A percentile compares a stretch with the other conserved stretches of the same genome.
Conservation (phyloP, 1,140 invertebrate species). For the Drosophila pruinosa region DNA sequence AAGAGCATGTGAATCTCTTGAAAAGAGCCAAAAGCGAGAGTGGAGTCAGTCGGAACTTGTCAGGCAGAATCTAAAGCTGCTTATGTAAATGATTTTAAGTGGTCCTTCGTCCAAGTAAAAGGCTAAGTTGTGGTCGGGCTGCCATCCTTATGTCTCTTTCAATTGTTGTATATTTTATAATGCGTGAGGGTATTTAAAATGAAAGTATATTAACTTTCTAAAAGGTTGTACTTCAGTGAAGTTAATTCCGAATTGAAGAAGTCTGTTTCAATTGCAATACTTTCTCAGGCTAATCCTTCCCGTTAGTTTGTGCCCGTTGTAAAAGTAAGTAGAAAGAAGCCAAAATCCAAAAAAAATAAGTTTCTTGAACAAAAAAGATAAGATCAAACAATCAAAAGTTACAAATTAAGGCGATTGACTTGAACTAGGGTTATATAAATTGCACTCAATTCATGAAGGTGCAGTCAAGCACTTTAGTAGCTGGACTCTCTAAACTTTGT, state of each 20-base stretch:
- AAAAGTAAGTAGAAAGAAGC: neutral
- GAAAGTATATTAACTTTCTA: neutral
- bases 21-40: conserved; percentile 1
- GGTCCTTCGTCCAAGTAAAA: conserved; percentile 16
- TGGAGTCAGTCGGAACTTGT: conserved; percentile 1
- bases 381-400: neutral
- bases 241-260: neutral
- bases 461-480: neutral
- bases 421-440: neutral
- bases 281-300: neutral
- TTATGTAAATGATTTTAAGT: conserved; percentile 73
- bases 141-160: neutral
- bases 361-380: neutral
- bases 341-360: neutral
- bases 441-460: neutral
- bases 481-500: neutral
- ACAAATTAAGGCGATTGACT: neutral
- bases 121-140: neutral
- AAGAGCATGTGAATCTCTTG: conserved; percentile 10
- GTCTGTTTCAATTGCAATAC: neutral
- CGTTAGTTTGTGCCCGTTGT: neutral
- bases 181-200: neutral
- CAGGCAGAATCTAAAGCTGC: conserved; percentile 50
- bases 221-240: neutral
- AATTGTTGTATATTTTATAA: neutral